Conservation (phyloP, 2,888 invertebrate species). For the Ennomos quercinarius region DNA sequence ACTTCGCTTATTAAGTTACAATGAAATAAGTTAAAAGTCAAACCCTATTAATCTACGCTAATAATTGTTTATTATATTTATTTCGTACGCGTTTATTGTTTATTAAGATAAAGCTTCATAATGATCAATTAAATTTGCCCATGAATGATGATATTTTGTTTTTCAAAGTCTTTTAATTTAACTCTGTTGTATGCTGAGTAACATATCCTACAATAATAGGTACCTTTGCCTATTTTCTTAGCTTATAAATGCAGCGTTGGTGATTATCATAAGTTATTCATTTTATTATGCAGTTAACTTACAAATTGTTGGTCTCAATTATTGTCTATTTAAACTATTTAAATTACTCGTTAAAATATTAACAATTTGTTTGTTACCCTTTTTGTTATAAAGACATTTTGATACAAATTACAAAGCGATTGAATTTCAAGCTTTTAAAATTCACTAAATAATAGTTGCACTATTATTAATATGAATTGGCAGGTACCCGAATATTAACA, state of each 20-base stretch:
- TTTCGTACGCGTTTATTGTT: conserved; percentile 72
- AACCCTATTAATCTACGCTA: conserved; percentile 26
- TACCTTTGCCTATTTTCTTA: not conserved
- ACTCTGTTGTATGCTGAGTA: not conserved
- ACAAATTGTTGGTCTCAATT: conserved; percentile 25
- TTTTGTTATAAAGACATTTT: conserved; percentile 1
- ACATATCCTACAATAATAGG: conserved; percentile 1
- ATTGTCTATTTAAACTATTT: conserved; percentile 31
- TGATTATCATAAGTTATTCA: conserved; percentile 12
- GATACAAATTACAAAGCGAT: not conserved
- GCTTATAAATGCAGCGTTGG: not conserved
- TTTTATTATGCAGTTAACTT: not conserved
- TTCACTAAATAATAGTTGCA: not conserved
- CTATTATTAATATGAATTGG: conserved; percentile 8
- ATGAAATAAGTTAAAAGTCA: conserved; percentile 21
- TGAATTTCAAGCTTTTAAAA: conserved; percentile 3
- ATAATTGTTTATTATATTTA: conserved; percentile 20
- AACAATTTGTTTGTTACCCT: conserved; percentile 13
- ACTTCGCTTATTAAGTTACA: conserved; percentile 13
- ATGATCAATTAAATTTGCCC: conserved; percentile 48
- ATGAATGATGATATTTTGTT: conserved; percentile 32
- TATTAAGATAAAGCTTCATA: conserved; percentile 75
- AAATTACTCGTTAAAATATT: conserved; percentile 32
- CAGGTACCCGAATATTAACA: conserved; percentile 6
- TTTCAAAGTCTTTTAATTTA: not conserved